Base-by-base conservation (phyloP, 2,888 invertebrate species). In the Onthophagus sagittarius region DNA sequence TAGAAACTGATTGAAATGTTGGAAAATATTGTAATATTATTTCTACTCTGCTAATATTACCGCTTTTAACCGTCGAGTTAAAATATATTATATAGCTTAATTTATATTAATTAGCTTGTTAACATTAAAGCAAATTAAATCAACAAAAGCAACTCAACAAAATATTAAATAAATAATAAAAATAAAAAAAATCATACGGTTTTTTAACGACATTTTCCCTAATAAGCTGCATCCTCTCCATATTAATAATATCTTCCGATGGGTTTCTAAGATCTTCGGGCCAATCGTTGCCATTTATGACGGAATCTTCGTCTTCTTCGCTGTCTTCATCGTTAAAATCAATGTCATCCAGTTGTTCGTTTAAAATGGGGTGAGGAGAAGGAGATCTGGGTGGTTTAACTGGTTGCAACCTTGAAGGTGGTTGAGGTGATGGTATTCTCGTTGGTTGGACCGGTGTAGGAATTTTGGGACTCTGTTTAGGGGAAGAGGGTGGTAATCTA, bases 311-410 rank as follows among this genome's bases (percentile, higher is more conserved):
- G 23, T 67, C 75, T 39, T 77, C 78, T 13, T 76, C 76, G 32
- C 72, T 77, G 32, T 76, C 77, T 32, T 78, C 74, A n/a, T 77
- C 76, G 53, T 77, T 76, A 71, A 76, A 77, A 70, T 76, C 76
- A 64, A 77, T 78, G 33, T 77, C 75, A 13, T 83, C 81, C 6
- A 80, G 79, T 64, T 80, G 79, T 76, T 83, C 83, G 73, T 67
- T 71, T 64, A 71, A 13, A 15, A 76, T 71, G 0, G 83, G 84
- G 76, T 83, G 84, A 2, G 84, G 82, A 7, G 83, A 81, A 7
- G 83, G 81, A n/a, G 84, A 81, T 73, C 83, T 79, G 72, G 83
- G 83, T 31, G 83, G 82, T 78, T 82, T 82, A 6, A 82, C 81
- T 1, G 81, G 79, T 71, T 79, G 80, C 7, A 80, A 67, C 23